phyloP scores from a whole-genome alignment of 35 echinoderm and acorn worm genomes.

The Heliocidaris tuberculata region DNA sequence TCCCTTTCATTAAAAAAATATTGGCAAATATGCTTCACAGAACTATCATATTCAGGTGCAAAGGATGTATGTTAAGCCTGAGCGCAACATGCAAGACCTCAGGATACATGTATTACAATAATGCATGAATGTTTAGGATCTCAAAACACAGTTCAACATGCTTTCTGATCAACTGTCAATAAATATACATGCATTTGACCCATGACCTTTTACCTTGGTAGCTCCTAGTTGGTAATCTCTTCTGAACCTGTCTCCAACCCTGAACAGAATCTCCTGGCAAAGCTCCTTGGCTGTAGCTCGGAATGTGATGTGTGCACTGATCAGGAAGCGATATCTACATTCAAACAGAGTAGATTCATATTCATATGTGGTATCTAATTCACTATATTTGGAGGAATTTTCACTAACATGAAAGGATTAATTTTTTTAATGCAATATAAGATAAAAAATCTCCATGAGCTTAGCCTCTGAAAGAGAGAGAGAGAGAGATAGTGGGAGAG shows the following conservation, averaged over 20 bases:
- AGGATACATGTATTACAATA: no score
- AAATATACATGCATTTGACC: not conserved
- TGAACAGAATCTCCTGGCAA: constrained; percentile 51
- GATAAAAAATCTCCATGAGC: not conserved
- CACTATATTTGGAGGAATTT: no score
- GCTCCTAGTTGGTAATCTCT: constrained; percentile 61
- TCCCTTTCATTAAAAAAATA: no score
- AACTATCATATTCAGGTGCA: no score
- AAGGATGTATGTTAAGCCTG: no score
- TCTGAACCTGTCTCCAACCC: constrained; percentile 24
- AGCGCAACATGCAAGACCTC: no score
- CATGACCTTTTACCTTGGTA: constrained; percentile 51
- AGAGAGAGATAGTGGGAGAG: no score
- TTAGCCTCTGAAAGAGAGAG: not conserved
- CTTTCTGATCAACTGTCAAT: no score
- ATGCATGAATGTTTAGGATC: no score
- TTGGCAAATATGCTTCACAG: no score
- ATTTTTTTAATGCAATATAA: not conserved
- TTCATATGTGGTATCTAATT: not conserved
- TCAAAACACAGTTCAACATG: no score
- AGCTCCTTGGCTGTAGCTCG: constrained; percentile 51
- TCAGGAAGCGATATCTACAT: constrained; percentile 65
- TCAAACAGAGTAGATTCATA: not conserved
- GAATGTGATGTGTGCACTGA: constrained; percentile 50
- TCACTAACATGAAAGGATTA: not conserved